Percentiles rank a stretch among this genome's conserved stretches.
These are phyloP conservation scores for Lycocerus yunnanus DNA, from an alignment of 2,888 invertebrate species.

Conservation along the genomic window DNA sequence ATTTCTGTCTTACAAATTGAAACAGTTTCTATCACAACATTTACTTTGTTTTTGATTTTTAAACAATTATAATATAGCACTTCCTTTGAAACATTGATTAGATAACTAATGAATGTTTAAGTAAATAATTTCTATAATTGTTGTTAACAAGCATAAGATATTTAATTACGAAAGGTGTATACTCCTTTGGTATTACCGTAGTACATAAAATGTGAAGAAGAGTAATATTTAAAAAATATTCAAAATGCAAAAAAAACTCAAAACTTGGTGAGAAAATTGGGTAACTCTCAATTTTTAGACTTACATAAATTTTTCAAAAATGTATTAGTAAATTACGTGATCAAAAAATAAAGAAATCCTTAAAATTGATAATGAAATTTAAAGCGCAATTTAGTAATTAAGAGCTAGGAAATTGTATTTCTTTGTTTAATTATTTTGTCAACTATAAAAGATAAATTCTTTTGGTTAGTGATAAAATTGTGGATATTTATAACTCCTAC, in stretches of 20 bases:
- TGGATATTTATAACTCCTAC: neutral
- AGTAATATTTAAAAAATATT: neutral
- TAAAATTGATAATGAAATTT: neutral
- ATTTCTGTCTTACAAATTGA: neutral
- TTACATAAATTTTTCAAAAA: too few species aligned
- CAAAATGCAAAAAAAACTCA: neutral
- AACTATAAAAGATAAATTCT: neutral
- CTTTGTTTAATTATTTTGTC: neutral
- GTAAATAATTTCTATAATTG: neutral
- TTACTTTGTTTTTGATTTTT: neutral
- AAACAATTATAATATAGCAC: neutral
- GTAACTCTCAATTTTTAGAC: too few species aligned
- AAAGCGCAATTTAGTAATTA: neutral
- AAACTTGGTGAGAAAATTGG: too few species aligned
- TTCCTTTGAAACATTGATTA: neutral
- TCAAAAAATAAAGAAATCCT: neutral
- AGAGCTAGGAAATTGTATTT: neutral
- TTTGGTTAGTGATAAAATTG: neutral
- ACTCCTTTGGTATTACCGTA: neutral
- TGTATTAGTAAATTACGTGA: neutral
- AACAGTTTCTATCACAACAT: neutral
- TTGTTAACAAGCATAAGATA: neutral
- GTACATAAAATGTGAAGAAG: neutral
- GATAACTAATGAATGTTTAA: neutral
- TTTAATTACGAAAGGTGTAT: neutral